Evolutionary conservation across 1,140 invertebrate genomes (phyloP).

Genomic region (Radopholus similis): DNA sequence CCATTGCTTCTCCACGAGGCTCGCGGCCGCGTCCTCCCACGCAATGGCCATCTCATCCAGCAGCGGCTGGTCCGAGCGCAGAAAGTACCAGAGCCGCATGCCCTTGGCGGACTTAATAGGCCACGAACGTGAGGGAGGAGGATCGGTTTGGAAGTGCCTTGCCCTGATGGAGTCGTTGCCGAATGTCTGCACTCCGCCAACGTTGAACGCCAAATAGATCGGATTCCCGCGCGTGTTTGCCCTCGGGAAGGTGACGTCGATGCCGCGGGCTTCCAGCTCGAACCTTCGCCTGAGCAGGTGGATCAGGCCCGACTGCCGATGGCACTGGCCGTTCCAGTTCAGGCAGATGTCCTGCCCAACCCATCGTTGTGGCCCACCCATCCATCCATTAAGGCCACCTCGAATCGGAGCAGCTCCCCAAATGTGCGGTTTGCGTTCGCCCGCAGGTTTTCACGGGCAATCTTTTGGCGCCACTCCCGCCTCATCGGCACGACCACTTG

Average conservation of each 20-base stretch:
- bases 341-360: conserved; percentile 52
- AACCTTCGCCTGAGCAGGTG: conserved; percentile 45
- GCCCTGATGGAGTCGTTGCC: conserved; percentile 51
- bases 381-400: conserved; percentile 15
- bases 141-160: neutral
- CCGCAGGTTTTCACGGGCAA: neutral
- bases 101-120: conserved; percentile 46
- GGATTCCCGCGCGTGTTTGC: conserved; percentile 56
- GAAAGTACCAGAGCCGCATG: conserved; percentile 58
- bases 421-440: conserved; percentile 35
- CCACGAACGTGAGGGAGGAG: too few species aligned
- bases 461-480: conserved; percentile 28
- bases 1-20: conserved; percentile 45
- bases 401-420: conserved; percentile 35
- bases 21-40: conserved; percentile 51
- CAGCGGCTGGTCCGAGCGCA: conserved; percentile 52
- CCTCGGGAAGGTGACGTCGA: conserved; percentile 52
- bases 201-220: conserved; percentile 58
- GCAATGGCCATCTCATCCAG: conserved; percentile 45
- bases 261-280: conserved; percentile 50
- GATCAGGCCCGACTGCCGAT: conserved; percentile 53
- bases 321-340: conserved; percentile 59
- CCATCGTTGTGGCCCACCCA: neutral
- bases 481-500: conserved; percentile 44
- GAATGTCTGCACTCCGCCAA: conserved; percentile 56